Evolutionary conservation across 2,113 vertebrate genomes (phyloP), one percentile per base, ranked within the genome.

Genomic region (Syrrhaptes paradoxus): DNA sequence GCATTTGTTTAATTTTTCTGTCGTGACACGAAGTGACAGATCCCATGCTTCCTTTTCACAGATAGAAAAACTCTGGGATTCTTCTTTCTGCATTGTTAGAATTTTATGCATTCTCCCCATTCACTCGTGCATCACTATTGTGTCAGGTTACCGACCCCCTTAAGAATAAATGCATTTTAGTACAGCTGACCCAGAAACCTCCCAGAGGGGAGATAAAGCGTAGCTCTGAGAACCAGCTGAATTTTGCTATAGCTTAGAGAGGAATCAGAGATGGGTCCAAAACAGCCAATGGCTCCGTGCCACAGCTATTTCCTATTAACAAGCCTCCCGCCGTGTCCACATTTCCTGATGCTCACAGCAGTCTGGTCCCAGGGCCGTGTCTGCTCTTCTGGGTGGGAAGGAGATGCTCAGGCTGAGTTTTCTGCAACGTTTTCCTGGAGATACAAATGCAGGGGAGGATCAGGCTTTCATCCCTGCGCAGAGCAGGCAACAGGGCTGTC

Each of bases 81-180:
- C 79, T 94, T 90, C 76, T 78, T 77, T 59, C 85, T 81, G 74
- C 72, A 43, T 62, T 65, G 79, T 41, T 92, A 62, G 70, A 96
- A 84, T 90, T 94, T 84, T 95, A 86, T 95, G 88, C 45, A 89
- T 97, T 93, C 93, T 96, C 92, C 92, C 88, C 92, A 49, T 78
- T 95, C 93, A 74, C 90, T 95, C 31, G 2, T 94, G 92, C 85
- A 78, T 92, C 88, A 90, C 93, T 62, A 24, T 77, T 78, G 68
- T 94, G 95, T 92, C 95, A 90, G 79, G 68, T 78, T 93, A 90
- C 95, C 80, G 92, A 81, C 82, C 93, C 93, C 88, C 85, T 90
- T 93, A 93, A 95, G 92, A 96, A 96, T 96, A 94, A 96, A 93
- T 94, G 88, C 90, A 97, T 95, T 96, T 95, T 96, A 93, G 95